Percentiles rank a stretch among this genome's conserved stretches.
phyloP scores from a whole-genome alignment of 2,888 invertebrate species.

The Drosophila mimica region DNA sequence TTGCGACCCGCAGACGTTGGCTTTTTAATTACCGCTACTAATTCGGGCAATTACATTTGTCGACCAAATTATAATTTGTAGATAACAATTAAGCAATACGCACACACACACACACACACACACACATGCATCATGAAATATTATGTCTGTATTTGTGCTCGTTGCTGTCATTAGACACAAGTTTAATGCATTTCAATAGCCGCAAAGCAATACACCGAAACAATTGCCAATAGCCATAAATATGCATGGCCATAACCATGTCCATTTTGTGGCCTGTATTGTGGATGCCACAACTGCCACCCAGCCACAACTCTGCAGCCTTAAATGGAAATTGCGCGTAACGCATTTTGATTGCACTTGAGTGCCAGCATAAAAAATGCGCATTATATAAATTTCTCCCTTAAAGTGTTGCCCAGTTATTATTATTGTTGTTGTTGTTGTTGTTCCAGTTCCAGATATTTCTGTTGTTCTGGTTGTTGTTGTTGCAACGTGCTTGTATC shows the following conservation, averaged over 20 bases:
- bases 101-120: neutral
- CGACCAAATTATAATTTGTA: constrained; percentile 39
- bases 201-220: constrained; percentile 3
- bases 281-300: constrained; percentile 26
- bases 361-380: constrained; percentile 73
- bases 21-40: constrained; percentile 64
- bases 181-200: constrained; percentile 44
- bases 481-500: constrained; percentile 33
- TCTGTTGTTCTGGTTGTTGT: constrained; percentile 15
- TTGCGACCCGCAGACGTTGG: constrained; percentile 57
- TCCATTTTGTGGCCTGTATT: constrained; percentile 67
- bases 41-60: constrained; percentile 55
- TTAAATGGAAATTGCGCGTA: constrained; percentile 72
- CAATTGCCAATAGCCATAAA: constrained; percentile 50
- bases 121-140: neutral
- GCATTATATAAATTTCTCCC: constrained; percentile 70
- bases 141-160: constrained; percentile 3
- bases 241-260: constrained; percentile 60
- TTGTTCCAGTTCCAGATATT: neutral
- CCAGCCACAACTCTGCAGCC: constrained; percentile 16
- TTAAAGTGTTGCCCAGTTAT: constrained; percentile 63
- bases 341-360: constrained; percentile 77
- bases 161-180: constrained; percentile 36
- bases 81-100: constrained; percentile 3
- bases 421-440: constrained; percentile 2